Evolutionary conservation across 2,888 invertebrate species (phyloP), one percentile per base, ranked within the genome.

Genomic region (Scaptomyza caliginosa): DNA sequence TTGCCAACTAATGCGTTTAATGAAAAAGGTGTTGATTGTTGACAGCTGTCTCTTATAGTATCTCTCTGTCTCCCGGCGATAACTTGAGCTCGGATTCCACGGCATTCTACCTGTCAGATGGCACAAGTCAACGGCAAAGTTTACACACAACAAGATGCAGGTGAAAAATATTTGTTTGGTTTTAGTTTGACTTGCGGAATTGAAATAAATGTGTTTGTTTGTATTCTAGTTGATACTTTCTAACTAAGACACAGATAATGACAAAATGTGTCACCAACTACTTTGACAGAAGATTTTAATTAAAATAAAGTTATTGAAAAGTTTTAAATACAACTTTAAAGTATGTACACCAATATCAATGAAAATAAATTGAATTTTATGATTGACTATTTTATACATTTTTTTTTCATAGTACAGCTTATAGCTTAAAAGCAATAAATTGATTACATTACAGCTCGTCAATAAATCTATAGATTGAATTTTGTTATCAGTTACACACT

Each of bases 21-120:
- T 83, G 83, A 83, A 86, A 83, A 86, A 86, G 85, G 87, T 86
- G 83, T 83, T 83, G 85, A 86, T 86, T 83, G 82, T 77, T 86
- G 86, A 86, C 87, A 74, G 75, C 74, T 74, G 46, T 56, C 67
- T 38, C 54, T 56, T 58, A 43, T 50, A 59, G 23, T 52, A 32
- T 17, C 17, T 45, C 5, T 13, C 39, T 58, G 45, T 57, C 58
- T 42, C 46, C 40, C 62, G 74, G 63, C 50, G 42, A 57, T 74
- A 67, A 67, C 55, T 71, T 77, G 39, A 46, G 63, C 57, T 51
- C 34, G 28, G 64, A 68, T 68, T 68, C 63, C 63, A 66, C 52
- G 71, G 67, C 65, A 63, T 67, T 67, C 58, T 54, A 81, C 68
- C 68, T 67, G 68, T 62, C 71, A 36, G 49, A 49, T 57, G 55